These are phyloP conservation scores for Plecturocebus donacophilus DNA, from an alignment of 2,113 vertebrate species.

Conservation along the genomic window DNA sequence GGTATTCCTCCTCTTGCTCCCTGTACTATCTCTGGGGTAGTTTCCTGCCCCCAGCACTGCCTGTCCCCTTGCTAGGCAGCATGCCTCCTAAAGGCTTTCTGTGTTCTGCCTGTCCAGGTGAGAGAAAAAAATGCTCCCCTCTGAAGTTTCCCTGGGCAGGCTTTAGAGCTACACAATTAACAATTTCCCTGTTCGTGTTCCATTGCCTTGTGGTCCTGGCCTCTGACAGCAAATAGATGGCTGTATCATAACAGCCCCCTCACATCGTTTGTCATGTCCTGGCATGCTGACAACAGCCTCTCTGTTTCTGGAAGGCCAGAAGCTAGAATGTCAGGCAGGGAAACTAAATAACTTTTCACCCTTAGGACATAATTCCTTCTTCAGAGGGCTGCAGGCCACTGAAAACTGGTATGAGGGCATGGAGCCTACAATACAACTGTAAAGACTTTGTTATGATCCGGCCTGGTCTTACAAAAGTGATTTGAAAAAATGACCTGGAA, in stretches of 20 bases:
- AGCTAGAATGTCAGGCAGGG: slow-evolving; percentile 63
- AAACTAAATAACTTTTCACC: slow-evolving; percentile 76
- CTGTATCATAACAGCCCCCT: slow-evolving; percentile 75
- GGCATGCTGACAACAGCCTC: slow-evolving; percentile 66
- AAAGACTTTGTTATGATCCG: slow-evolving; percentile 48
- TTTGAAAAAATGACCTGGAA: slow-evolving; percentile 67
- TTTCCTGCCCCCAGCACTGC: background rate
- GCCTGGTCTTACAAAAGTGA: slow-evolving; percentile 47
- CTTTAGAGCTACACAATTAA: slow-evolving; percentile 58
- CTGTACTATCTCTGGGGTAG: background rate
- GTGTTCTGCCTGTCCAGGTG: background rate
- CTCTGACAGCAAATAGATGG: slow-evolving; percentile 76
- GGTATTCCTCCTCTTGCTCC: background rate
- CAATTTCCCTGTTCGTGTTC: slow-evolving; percentile 54
- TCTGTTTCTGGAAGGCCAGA: slow-evolving; percentile 69
- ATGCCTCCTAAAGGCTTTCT: background rate
- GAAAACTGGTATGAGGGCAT: slow-evolving; percentile 47
- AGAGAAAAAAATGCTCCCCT: slow-evolving; percentile 12
- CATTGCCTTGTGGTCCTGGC: slow-evolving; percentile 51
- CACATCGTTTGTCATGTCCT: slow-evolving; percentile 80
- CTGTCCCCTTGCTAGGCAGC: background rate
- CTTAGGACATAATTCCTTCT: slow-evolving; percentile 64
- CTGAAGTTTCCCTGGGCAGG: slow-evolving; percentile 24
- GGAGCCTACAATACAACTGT: background rate
- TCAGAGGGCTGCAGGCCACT: slow-evolving; percentile 24